phyloP scores from a whole-genome alignment of 1,140 invertebrate genomes.

The Triops cancriformis region DNA sequence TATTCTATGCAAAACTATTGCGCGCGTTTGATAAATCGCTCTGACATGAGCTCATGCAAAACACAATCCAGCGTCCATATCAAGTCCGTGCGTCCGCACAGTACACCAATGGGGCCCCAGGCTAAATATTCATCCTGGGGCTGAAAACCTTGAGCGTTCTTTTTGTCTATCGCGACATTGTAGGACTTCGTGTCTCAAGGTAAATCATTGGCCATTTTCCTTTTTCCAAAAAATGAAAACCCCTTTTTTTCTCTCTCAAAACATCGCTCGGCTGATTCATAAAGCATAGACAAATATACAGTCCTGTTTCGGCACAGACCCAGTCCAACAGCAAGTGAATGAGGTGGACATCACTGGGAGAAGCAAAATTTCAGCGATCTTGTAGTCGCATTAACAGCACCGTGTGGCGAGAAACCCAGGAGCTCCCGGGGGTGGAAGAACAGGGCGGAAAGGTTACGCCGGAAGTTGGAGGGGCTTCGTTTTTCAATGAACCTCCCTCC shows the following conservation, averaged over 20 bases:
- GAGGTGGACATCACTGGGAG: neutral
- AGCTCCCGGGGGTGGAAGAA: neutral
- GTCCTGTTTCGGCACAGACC: neutral
- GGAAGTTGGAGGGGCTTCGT: conserved; percentile 12
- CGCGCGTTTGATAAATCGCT: neutral
- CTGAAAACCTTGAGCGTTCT: conserved; percentile 1
- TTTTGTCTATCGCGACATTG: neutral
- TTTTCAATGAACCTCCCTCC: conserved; percentile 9
- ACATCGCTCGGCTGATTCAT: too few relatives aligned
- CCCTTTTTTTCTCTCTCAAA: too few relatives aligned
- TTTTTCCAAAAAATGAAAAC: too few relatives aligned
- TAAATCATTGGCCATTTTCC: neutral
- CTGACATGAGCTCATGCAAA: neutral
- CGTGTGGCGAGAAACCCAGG: neutral
- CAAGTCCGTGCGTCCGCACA: neutral
- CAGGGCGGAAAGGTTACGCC: conserved; percentile 8
- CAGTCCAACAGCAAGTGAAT: neutral
- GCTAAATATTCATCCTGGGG: conserved; percentile 3
- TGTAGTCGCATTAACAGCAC: neutral
- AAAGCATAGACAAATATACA: too few relatives aligned
- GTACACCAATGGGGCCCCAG: neutral
- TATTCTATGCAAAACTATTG: conserved; percentile 1
- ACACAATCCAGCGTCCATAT: neutral
- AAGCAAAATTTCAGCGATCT: neutral
- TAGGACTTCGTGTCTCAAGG: neutral